phyloP scores from a whole-genome alignment of 2,888 invertebrate species.

The Acleris sparsana region DNA sequence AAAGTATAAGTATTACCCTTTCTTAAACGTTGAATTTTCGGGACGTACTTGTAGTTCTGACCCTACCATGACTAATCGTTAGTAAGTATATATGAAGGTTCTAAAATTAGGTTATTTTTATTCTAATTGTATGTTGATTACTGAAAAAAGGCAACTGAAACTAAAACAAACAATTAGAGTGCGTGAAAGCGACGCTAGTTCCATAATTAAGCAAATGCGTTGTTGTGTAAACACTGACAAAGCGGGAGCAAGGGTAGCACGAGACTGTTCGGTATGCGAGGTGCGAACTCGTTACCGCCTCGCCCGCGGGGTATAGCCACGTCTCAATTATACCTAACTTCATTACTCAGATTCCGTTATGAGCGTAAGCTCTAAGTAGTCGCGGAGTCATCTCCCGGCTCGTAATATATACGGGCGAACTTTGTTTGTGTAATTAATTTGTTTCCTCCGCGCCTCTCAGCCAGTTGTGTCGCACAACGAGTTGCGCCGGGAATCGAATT shows the following conservation, averaged over 20 bases:
- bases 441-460: constrained; percentile 45
- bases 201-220: constrained; percentile 45
- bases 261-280: constrained; percentile 63
- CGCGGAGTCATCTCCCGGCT: constrained; percentile 42
- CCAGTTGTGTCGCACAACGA: constrained; percentile 41
- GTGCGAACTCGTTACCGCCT: constrained; percentile 66
- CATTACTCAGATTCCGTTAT: constrained; percentile 66
- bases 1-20: too few relatives aligned
- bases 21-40: too few relatives aligned
- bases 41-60: too few relatives aligned
- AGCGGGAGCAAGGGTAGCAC: constrained; percentile 36
- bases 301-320: constrained; percentile 66
- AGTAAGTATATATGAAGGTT: not conserved
- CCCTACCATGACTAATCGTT: too few relatives aligned
- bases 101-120: not conserved
- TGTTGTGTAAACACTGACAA: constrained; percentile 53
- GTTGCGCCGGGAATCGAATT: constrained; percentile 37
- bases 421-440: constrained; percentile 64
- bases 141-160: constrained; percentile 2
- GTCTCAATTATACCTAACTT: constrained; percentile 76
- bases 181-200: constrained; percentile 27
- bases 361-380: constrained; percentile 59
- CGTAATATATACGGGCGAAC: constrained; percentile 37
- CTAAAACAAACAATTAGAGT: not conserved
- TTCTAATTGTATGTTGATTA: too few relatives aligned